A percentile compares a stretch with the other conserved stretches of the same genome.
Evolutionary conservation across 2,888 invertebrate genomes (phyloP).

Genomic region (Agriotes lineatus): DNA sequence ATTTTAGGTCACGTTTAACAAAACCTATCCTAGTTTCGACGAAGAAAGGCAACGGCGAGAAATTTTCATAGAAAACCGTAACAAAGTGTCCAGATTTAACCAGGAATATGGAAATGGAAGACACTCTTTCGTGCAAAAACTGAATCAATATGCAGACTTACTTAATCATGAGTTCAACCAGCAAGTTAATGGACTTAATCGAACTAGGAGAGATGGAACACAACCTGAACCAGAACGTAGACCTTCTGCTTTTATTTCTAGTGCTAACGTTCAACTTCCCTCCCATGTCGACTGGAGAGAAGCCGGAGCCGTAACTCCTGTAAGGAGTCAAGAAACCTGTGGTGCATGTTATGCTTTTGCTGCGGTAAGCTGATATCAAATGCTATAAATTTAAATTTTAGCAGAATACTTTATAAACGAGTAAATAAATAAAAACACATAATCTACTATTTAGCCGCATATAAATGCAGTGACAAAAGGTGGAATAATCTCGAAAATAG

Average conservation of each 20-base stretch:
- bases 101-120: conserved; percentile 59
- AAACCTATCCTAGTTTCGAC: conserved; percentile 57
- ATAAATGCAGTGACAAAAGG: no score
- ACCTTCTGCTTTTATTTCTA: conserved; percentile 58
- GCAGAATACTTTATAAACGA: no score
- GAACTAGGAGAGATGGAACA: conserved; percentile 72
- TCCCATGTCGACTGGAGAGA: conserved; percentile 62
- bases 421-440: no score
- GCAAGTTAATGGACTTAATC: conserved; percentile 62
- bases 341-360: conserved; percentile 64
- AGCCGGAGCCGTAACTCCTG: conserved; percentile 61
- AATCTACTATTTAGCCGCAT: no score
- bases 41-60: conserved; percentile 59
- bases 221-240: conserved; percentile 16
- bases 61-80: conserved; percentile 62
- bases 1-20: conserved; percentile 54
- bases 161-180: conserved; percentile 61
- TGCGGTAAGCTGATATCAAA: conserved; percentile 60
- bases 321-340: conserved; percentile 61
- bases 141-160: conserved; percentile 62
- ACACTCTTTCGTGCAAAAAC: conserved; percentile 57
- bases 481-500: no score
- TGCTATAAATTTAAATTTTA: no score
- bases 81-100: conserved; percentile 60
- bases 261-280: conserved; percentile 61